Evolutionary conservation across 1,140 invertebrate species (phyloP).

Genomic region (Pseudobourletiella spinata): DNA sequence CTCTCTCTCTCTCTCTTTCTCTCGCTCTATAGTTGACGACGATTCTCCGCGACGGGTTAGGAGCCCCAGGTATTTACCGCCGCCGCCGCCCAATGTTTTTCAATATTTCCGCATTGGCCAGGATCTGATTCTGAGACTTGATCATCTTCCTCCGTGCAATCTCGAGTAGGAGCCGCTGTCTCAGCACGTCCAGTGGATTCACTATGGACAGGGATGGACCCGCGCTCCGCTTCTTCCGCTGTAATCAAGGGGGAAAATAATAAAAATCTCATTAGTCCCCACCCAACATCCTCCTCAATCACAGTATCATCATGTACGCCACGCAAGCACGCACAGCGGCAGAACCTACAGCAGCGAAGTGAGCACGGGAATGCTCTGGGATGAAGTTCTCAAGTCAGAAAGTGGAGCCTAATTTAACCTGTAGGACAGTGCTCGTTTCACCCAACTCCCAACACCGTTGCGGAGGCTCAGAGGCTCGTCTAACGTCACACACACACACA

Average conservation of each 20-base stretch:
- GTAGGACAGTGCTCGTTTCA: no score
- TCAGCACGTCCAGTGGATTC: slow-evolving; percentile 38
- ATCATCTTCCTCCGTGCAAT: slow-evolving; percentile 36
- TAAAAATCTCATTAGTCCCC: neutral
- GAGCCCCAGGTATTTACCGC: neutral
- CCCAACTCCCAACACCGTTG: no score
- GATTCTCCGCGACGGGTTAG: neutral
- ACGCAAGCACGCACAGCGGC: no score
- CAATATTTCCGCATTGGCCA: slow-evolving; percentile 37
- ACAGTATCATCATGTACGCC: no score
- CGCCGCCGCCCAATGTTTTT: slow-evolving; percentile 37
- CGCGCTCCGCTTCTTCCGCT: slow-evolving; percentile 20
- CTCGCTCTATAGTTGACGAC: neutral
- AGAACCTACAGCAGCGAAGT: no score
- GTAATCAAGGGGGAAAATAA: slow-evolving; percentile 7
- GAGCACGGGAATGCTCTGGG: no score
- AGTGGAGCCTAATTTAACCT: no score
- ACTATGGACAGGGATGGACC: slow-evolving; percentile 39
- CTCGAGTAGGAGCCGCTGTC: slow-evolving; percentile 38
- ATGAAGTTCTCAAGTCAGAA: no score
- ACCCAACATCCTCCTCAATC: neutral
- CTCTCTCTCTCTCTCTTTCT: no score
- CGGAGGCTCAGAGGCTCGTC: no score
- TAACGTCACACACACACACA: no score
- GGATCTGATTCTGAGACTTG: slow-evolving; percentile 37